phyloP scores from a whole-genome alignment of 2,797 vertebrate genomes.

The Sarcoramphus papa region DNA sequence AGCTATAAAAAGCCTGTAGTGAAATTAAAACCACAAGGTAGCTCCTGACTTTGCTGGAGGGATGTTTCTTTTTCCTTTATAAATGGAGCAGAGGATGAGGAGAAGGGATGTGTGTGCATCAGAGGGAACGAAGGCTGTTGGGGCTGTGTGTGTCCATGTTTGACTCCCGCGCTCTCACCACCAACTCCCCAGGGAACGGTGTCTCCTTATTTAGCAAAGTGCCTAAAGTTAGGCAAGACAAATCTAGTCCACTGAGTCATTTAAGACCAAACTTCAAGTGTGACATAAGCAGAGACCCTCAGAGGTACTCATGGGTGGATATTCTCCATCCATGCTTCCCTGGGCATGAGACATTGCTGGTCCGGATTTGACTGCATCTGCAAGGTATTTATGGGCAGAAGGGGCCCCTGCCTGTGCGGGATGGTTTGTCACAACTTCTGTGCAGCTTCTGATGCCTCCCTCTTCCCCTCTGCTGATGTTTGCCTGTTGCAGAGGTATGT shows the following conservation, averaged over 20 bases:
- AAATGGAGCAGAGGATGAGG: background rate
- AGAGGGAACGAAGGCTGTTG: background rate
- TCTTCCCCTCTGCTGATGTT: background rate
- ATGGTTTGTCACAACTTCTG: background rate
- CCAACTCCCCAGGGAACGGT: fast-evolving
- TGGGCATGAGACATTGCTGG: background rate
- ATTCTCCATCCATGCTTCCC: background rate
- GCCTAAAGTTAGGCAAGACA: background rate
- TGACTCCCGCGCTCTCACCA: background rate
- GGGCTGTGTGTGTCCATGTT: background rate
- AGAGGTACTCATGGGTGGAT: background rate
- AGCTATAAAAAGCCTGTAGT: conserved; percentile 9
- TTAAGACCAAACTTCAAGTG: background rate
- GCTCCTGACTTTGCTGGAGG: background rate
- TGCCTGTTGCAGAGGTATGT: fast-evolving
- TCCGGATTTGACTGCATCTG: background rate
- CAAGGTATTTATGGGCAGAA: background rate
- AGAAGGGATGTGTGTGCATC: background rate
- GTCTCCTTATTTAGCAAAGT: background rate
- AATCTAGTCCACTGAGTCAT: background rate
- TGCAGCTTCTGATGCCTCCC: background rate
- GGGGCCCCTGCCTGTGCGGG: background rate
- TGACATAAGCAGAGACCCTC: background rate
- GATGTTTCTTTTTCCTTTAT: background rate
- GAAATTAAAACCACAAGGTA: background rate